Evolutionary conservation across 2,797 vertebrate species (phyloP).

Genomic region (Lepus townsendii): DNA sequence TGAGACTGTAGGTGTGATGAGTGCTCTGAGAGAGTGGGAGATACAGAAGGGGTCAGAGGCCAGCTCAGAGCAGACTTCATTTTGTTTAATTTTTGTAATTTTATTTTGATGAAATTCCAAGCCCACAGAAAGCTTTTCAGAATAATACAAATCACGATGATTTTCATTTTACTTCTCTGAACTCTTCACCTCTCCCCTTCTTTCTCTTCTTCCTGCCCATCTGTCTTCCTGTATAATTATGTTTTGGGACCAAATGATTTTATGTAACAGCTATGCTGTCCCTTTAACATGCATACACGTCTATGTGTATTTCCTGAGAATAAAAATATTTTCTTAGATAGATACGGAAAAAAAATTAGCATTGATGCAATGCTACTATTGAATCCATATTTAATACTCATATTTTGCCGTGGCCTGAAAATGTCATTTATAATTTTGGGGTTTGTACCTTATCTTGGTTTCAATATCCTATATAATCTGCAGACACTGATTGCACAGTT

Average conservation of each 20-base stretch:
- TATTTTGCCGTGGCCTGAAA: neutral
- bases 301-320: neutral
- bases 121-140: neutral
- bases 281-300: neutral
- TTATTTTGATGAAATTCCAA: conserved; percentile 22
- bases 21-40: neutral
- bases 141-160: neutral
- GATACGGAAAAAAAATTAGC: neutral
- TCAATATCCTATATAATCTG: neutral
- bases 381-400: neutral
- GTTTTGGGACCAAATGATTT: neutral
- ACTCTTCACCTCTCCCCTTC: too few species aligned
- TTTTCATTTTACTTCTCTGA: neutral
- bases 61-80: neutral
- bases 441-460: neutral
- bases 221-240: neutral
- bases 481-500: neutral
- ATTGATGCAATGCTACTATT: neutral
- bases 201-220: neutral
- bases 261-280: neutral
- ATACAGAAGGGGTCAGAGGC: neutral
- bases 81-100: neutral
- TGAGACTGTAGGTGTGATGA: neutral
- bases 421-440: neutral
- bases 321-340: neutral